Evolutionary conservation across 2,888 invertebrate genomes (phyloP).

Genomic region (Schrankia costaestrigalis): DNA sequence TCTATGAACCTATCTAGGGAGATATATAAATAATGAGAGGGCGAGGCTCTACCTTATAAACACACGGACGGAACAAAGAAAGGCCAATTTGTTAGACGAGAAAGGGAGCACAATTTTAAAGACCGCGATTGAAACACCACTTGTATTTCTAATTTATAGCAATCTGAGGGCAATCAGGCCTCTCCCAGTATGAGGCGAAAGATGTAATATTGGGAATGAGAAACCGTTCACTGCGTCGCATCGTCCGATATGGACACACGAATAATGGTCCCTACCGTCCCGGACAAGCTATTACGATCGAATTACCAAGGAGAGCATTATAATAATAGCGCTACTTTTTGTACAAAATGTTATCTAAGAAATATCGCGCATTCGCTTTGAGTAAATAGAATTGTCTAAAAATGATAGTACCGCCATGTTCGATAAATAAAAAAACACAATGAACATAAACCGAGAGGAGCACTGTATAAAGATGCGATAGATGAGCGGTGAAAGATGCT

Average conservation of each 20-base stretch:
- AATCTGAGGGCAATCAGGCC: constrained; percentile 72
- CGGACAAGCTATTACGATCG: constrained; percentile 39
- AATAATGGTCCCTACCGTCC: constrained; percentile 42
- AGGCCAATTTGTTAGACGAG: constrained; percentile 73
- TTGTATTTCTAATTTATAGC: constrained; percentile 76
- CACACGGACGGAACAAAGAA: constrained; percentile 66
- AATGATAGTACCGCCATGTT: constrained; percentile 27
- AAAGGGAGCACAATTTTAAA: constrained; percentile 77
- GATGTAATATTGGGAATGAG: constrained; percentile 66
- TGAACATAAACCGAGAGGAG: constrained; percentile 41
- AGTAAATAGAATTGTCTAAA: constrained; percentile 33
- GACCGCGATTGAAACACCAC: constrained; percentile 66
- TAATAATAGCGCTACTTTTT: constrained; percentile 33
- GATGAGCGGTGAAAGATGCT: constrained; percentile 75
- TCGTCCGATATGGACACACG: constrained; percentile 46
- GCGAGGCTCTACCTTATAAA: constrained; percentile 47
- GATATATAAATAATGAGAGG: constrained; percentile 44
- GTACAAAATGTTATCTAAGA: constrained; percentile 32
- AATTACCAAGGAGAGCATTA: constrained; percentile 37
- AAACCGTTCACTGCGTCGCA: constrained; percentile 59
- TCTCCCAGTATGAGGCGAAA: constrained; percentile 65
- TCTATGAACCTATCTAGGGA: constrained; percentile 23
- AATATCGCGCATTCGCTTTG: constrained; percentile 25
- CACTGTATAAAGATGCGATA: constrained; percentile 56
- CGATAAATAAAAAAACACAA: constrained; percentile 22